Evolutionary conservation across 2,888 invertebrate genomes (phyloP), one percentile per base, ranked within the genome.

Genomic region (Liposcelis brunnea): DNA sequence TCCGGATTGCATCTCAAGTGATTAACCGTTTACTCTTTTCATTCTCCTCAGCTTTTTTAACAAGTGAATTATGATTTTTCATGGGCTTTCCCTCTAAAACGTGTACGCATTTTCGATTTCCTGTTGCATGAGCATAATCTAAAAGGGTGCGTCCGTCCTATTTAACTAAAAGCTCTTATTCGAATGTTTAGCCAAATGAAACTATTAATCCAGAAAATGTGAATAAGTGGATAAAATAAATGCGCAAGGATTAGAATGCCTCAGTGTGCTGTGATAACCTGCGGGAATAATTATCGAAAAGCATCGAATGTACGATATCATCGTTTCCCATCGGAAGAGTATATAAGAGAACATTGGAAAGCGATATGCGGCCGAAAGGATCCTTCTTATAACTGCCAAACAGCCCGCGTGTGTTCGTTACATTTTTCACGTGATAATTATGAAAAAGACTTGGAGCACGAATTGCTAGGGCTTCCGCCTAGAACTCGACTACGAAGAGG

Each of bases 181-280:
- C n/a, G n/a, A n/a, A n/a, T n/a, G n/a, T n/a, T n/a, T n/a, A n/a
- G n/a, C n/a, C n/a, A n/a, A n/a, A n/a, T n/a, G n/a, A n/a, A n/a
- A n/a, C n/a, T n/a, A n/a, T n/a, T n/a, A n/a, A n/a, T n/a, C 26
- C 26, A 6, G 26, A 6, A 8, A 8, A 26, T 26, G 26, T 26
- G 26, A 26, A 8, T 26, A n/a, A 36, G 33, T 7, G 26, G 44
- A 8, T 21, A 33, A 44, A 44, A 26, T n/a, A 10, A 11, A 32
- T 18, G 36, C 14, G 35, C 48, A 46, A 37, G 45, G 46, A 50
- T 45, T 37, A 52, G 36, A 45, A 71, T 71, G 71, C 71, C 71
- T 56, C 71, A 72, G 64, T 71, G 71, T 59, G 71, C 71, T 49
- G 68, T 72, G 45, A 62, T 65, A 52, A 67, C 67, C 53, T 71